Evolutionary conservation across 2,797 vertebrate genomes (phyloP).

Genomic region (Anguilla marmorata): DNA sequence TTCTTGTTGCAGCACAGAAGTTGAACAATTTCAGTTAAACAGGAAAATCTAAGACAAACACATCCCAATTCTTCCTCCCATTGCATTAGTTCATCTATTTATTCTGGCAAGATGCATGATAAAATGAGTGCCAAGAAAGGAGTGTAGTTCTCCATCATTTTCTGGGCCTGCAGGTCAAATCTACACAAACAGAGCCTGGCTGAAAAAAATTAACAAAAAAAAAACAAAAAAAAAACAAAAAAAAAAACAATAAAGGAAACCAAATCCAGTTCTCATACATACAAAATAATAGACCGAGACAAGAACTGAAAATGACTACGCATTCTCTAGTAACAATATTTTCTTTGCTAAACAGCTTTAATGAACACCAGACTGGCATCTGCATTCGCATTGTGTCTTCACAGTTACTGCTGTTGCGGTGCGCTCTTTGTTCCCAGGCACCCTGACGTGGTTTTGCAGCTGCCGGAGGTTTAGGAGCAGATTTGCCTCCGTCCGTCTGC

Average conservation of each 20-base stretch:
- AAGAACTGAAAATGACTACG: background rate
- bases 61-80: background rate
- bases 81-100: conserved; percentile 20
- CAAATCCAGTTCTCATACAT: conserved; percentile 1
- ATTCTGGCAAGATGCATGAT: background rate
- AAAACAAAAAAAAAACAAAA: too few relatives aligned
- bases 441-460: conserved; percentile 63
- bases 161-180: conserved; percentile 42
- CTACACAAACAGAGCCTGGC: conserved; percentile 47
- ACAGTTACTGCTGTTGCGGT: conserved; percentile 62
- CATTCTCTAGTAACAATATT: conserved; percentile 59
- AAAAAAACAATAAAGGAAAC: conserved; percentile 28
- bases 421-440: conserved; percentile 62
- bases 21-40: background rate
- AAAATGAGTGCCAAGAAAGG: conserved; percentile 1
- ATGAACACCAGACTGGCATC: conserved; percentile 60
- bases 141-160: background rate
- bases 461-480: conserved; percentile 57
- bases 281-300: background rate
- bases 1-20: background rate
- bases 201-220: too few relatives aligned
- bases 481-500: conserved; percentile 41
- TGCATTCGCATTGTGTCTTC: conserved; percentile 57
- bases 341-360: conserved; percentile 56
- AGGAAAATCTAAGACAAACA: conserved; percentile 20